phyloP scores from a whole-genome alignment of 2,797 vertebrate genomes.

The Sebastes minor region DNA sequence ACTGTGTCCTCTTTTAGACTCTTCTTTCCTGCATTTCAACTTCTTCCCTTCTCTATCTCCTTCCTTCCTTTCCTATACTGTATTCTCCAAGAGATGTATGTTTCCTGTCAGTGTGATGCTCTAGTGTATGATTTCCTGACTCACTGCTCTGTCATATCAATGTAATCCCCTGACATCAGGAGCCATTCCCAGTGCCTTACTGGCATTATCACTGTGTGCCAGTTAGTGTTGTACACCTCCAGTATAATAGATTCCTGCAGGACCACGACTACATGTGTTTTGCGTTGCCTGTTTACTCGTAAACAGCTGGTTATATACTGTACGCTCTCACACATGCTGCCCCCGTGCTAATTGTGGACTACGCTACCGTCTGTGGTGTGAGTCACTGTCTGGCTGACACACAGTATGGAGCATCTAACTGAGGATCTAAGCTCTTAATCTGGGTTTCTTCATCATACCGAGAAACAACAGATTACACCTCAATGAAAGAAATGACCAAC shows the following conservation, averaged over 20 bases:
- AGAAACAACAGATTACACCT: not conserved
- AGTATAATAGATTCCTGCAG: not conserved
- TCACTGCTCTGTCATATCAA: constrained; percentile 8
- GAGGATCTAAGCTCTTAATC: constrained; percentile 53
- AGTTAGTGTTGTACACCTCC: not conserved
- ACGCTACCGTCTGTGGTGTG: constrained; percentile 1
- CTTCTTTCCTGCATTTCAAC: not conserved
- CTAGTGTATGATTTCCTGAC: not conserved
- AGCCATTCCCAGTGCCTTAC: not conserved
- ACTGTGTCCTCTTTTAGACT: not conserved
- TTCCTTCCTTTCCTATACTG: not conserved
- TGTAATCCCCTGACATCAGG: constrained; percentile 17
- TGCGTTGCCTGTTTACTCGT: not conserved
- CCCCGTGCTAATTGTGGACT: not conserved
- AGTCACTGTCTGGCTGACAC: constrained; percentile 62
- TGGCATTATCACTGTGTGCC: not conserved
- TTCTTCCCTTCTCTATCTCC: not conserved
- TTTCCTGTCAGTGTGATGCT: not conserved
- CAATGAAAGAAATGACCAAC: not conserved
- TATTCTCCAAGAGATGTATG: not conserved
- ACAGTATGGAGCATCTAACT: constrained; percentile 14
- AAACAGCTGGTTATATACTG: not conserved
- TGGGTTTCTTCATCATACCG: constrained; percentile 31
- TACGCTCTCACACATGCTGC: not conserved
- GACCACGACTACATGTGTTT: constrained; percentile 5